These are phyloP conservation scores for Arctocebus calabarensis DNA, from an alignment of 2,797 vertebrate genomes.

Conservation along the genomic window DNA sequence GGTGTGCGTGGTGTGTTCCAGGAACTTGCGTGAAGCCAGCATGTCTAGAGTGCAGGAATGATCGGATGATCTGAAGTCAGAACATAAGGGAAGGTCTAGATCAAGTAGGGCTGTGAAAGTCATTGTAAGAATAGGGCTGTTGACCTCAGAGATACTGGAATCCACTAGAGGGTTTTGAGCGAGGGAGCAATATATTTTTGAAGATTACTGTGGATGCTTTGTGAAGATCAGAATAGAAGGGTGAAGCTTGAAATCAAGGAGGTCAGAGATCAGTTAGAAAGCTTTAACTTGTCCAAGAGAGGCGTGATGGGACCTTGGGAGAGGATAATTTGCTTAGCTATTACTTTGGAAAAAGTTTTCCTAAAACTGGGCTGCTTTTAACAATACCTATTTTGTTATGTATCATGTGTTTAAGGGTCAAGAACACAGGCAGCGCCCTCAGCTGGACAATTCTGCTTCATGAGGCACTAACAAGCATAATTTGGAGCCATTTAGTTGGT, in stretches of 20 bases:
- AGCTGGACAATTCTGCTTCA: not conserved
- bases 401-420: not conserved
- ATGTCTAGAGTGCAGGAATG: not conserved
- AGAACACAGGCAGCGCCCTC: not conserved
- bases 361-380: not conserved
- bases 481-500: not conserved
- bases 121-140: not conserved
- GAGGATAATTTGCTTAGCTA: not conserved
- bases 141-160: not conserved
- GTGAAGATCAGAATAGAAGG: not conserved
- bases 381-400: not conserved
- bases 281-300: not conserved
- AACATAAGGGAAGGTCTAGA: not conserved
- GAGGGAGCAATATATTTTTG: not conserved
- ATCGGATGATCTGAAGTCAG: not conserved
- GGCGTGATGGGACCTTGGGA: not conserved
- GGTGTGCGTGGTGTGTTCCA: not conserved
- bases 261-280: not conserved
- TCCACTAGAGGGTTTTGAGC: not conserved
- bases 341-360: not conserved
- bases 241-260: not conserved
- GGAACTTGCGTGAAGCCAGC: not conserved
- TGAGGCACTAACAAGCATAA: not conserved
- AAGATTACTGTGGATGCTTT: not conserved
- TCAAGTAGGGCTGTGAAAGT: not conserved